phyloP scores from a whole-genome alignment of 2,797 vertebrate genomes.

The Pyrocephalus nanus region DNA sequence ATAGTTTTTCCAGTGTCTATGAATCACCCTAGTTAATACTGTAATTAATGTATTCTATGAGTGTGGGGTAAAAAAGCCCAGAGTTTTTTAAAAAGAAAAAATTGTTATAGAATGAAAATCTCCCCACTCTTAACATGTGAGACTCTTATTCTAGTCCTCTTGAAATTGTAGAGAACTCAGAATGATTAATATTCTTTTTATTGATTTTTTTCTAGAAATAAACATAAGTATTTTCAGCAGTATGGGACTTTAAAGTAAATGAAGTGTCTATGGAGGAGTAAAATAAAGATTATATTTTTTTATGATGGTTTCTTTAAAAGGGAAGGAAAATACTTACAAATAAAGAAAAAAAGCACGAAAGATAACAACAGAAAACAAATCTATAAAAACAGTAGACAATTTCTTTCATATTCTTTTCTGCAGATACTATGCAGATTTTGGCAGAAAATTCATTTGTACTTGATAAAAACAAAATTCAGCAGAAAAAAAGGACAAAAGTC shows the following conservation, averaged over 20 bases:
- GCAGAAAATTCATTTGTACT: not conserved
- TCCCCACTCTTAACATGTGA: not conserved
- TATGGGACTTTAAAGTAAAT: not conserved
- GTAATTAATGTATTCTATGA: not conserved
- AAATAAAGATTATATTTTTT: not conserved
- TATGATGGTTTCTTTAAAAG: not conserved
- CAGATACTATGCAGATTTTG: not conserved
- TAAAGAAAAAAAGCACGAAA: not conserved
- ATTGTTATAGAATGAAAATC: not conserved
- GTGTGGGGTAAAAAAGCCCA: accelerated
- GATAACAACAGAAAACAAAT: not conserved
- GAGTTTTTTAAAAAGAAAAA: not conserved
- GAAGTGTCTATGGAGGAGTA: not conserved
- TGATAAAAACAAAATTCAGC: not conserved
- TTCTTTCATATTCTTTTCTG: not conserved
- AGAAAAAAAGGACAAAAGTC: not conserved
- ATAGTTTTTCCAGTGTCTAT: not conserved
- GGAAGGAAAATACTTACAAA: not conserved
- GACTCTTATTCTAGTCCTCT: not conserved
- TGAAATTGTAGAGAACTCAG: not conserved
- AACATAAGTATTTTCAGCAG: not conserved
- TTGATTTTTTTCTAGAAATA: not conserved
- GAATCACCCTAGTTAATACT: not conserved
- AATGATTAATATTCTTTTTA: not conserved
- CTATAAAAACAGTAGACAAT: not conserved